These are phyloP conservation scores for Tipula vernalis DNA, from an alignment of 2,888 invertebrate species.

Conservation along the genomic window DNA sequence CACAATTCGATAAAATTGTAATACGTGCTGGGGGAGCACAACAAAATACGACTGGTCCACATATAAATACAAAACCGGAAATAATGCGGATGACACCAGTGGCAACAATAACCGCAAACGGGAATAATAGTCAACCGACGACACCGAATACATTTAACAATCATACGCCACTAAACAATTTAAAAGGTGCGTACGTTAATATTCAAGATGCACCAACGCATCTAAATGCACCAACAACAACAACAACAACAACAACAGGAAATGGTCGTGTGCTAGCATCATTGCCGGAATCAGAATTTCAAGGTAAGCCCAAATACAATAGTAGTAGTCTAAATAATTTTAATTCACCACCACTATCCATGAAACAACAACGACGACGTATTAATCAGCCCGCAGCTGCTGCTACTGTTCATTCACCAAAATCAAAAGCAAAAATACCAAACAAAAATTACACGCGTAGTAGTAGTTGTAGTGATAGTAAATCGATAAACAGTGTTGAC, in stretches of 20 bases:
- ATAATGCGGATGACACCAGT: conserved; percentile 27
- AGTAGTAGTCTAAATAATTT: background rate
- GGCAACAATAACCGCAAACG: conserved; percentile 20
- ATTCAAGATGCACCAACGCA: conserved; percentile 43
- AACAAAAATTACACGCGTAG: background rate
- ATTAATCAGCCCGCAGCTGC: conserved; percentile 17
- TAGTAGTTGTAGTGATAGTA: background rate
- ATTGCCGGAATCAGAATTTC: conserved; percentile 27
- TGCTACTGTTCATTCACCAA: conserved; percentile 34
- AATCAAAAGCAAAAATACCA: conserved; percentile 9
- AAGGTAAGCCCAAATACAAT: conserved; percentile 8
- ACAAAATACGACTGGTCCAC: background rate
- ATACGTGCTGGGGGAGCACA: conserved; percentile 25
- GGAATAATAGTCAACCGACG: background rate
- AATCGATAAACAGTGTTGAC: conserved; percentile 19
- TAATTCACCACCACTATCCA: background rate
- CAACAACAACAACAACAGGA: background rate
- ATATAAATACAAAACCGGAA: conserved; percentile 18
- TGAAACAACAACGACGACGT: background rate
- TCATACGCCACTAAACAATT: background rate
- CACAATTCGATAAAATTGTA: conserved; percentile 21
- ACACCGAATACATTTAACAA: background rate
- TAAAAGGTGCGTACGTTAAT: conserved; percentile 55
- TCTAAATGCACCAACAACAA: background rate
- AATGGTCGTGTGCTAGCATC: conserved; percentile 26